Percentiles rank a stretch among this genome's conserved stretches.
Conservation (phyloP, 2,113 vertebrate species). For the Tragelaphus strepsiceros region DNA sequence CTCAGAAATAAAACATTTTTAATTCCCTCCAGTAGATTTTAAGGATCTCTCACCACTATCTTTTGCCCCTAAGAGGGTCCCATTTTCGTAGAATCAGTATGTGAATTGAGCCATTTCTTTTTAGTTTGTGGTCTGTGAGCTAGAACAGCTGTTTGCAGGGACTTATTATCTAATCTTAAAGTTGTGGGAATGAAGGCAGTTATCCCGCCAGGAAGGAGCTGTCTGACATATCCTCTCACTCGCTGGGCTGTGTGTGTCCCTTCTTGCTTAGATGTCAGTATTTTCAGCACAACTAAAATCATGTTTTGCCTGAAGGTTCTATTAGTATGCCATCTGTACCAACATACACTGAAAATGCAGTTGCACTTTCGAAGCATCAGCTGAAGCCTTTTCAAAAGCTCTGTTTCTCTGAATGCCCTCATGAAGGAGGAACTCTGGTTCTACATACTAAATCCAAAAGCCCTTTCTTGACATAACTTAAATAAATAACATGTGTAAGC, state of each 20-base stretch:
- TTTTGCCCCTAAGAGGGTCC: not conserved
- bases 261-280: not conserved
- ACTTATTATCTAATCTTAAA: not conserved
- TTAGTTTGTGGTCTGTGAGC: not conserved
- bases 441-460: not conserved
- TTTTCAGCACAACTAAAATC: not conserved
- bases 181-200: not conserved
- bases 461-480: not conserved
- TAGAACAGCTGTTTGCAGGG: not conserved
- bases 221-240: not conserved
- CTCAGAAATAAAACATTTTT: not conserved
- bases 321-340: not conserved
- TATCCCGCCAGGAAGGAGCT: not conserved
- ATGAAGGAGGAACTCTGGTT: not conserved
- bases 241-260: not conserved
- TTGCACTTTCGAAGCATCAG: not conserved
- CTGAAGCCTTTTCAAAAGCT: not conserved
- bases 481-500: not conserved
- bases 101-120: not conserved
- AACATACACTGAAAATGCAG: not conserved
- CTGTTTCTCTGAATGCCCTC: not conserved
- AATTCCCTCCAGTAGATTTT: not conserved
- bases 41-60: not conserved
- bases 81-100: not conserved
- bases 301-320: not conserved